phyloP scores from a whole-genome alignment of 2,888 invertebrate species.

The Galerucella calmariensis region DNA sequence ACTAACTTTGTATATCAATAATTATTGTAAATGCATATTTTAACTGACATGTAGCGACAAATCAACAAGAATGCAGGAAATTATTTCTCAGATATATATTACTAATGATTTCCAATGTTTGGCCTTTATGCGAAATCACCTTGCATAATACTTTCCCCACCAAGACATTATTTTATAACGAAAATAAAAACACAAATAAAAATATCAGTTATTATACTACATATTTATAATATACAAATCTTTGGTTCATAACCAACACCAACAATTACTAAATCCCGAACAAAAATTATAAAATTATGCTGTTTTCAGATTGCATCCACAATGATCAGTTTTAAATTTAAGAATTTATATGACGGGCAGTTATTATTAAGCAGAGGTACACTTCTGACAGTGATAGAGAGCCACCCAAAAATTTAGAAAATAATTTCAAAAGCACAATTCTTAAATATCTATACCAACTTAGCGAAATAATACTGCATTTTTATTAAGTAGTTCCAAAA shows the following conservation, averaged over 20 bases:
- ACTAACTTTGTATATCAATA: no score
- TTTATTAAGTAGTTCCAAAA: slow-evolving; percentile 5
- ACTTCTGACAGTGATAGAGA: slow-evolving; percentile 37
- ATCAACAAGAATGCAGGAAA: no score
- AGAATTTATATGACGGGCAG: neutral
- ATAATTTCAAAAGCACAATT: slow-evolving; percentile 55
- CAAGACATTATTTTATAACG: neutral
- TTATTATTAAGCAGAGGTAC: no score
- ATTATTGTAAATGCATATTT: no score
- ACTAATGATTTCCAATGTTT: no score
- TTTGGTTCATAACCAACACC: slow-evolving; percentile 48
- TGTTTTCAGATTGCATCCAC: neutral
- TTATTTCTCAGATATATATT: no score
- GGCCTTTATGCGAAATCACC: no score
- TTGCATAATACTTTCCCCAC: no score
- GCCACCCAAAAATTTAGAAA: slow-evolving; percentile 46
- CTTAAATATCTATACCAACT: slow-evolving; percentile 43
- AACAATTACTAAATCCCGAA: slow-evolving; percentile 34
- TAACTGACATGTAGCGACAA: no score
- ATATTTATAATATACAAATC: slow-evolving; percentile 38
- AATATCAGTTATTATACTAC: neutral
- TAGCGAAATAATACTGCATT: slow-evolving; percentile 5
- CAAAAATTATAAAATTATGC: slow-evolving; percentile 30
- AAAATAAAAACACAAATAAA: neutral
- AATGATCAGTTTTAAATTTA: neutral